Conservation (phyloP, 1,140 invertebrate genomes). For the Zaprionus inermis region DNA sequence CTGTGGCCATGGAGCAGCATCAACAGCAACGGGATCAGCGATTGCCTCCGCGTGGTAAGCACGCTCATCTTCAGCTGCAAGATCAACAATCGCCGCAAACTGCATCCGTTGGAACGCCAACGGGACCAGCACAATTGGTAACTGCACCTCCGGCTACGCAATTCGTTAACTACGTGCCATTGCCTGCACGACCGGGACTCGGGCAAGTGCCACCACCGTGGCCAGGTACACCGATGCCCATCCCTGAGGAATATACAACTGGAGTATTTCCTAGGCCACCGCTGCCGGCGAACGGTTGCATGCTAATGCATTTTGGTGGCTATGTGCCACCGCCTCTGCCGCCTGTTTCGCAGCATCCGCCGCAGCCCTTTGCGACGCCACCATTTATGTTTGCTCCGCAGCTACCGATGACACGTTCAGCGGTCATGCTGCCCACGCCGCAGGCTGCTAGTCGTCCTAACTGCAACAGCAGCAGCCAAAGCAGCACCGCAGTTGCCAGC, state of each 20-base stretch:
- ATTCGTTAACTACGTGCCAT: constrained; percentile 51
- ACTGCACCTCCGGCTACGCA: constrained; percentile 15
- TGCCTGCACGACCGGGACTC: constrained; percentile 9
- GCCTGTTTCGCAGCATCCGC: constrained; percentile 17
- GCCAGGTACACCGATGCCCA: constrained; percentile 23
- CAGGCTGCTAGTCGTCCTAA: neutral
- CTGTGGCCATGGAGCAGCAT: constrained; percentile 5
- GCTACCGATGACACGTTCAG: neutral
- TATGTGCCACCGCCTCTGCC: constrained; percentile 31
- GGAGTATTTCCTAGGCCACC: constrained; percentile 23
- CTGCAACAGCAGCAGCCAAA: constrained; percentile 2
- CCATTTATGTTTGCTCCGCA: constrained; percentile 19
- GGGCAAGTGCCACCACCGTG: constrained; percentile 34
- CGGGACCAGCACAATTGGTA: neutral
- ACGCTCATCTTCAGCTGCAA: neutral
- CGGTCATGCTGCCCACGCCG: neutral
- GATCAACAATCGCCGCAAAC: neutral
- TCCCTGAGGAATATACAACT: constrained; percentile 41
- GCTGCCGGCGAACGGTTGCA: constrained; percentile 35
- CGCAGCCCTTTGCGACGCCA: constrained; percentile 17
- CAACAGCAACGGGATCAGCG: constrained; percentile 35
- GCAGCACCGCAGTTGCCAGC: neutral
- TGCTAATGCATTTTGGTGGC: constrained; percentile 55
- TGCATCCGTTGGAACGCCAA: neutral
- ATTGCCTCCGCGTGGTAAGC: neutral